A percentile compares a stretch with the other conserved stretches of the same genome.
Evolutionary conservation across 2,888 invertebrate genomes (phyloP).

Genomic region (Chrysolina americana): DNA sequence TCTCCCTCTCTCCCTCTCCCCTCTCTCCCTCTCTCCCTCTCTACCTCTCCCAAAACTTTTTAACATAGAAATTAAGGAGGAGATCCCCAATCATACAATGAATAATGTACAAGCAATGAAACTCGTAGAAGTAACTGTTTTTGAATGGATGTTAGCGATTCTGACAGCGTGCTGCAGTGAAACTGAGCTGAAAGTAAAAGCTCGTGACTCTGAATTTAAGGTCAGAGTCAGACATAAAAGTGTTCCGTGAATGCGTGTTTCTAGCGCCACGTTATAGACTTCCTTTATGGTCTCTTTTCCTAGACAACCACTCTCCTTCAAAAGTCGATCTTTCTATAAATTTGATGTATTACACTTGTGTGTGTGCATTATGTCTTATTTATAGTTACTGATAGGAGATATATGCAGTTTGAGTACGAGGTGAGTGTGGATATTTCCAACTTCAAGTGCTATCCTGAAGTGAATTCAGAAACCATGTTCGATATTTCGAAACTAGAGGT

Average conservation of each 20-base stretch:
- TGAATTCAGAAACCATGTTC: too few species aligned
- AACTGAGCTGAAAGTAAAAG: conserved; percentile 60
- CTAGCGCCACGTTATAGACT: conserved; percentile 48
- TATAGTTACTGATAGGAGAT: background rate
- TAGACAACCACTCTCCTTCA: conserved; percentile 39
- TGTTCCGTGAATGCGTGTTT: conserved; percentile 58
- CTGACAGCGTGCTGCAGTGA: conserved; percentile 45
- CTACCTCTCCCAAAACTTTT: too few species aligned
- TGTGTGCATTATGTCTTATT: background rate
- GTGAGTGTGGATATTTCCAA: background rate
- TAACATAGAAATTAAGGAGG: too few species aligned
- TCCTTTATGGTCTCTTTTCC: conserved; percentile 37
- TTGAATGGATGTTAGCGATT: conserved; percentile 50
- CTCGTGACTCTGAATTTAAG: conserved; percentile 59
- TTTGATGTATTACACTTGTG: conserved; percentile 27
- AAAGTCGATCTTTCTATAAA: conserved; percentile 38
- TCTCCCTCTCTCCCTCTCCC: too few species aligned
- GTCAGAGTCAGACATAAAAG: conserved; percentile 60
- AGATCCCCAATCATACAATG: background rate
- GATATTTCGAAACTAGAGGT: background rate
- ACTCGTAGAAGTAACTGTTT: conserved; percentile 26
- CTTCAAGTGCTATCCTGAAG: too few species aligned
- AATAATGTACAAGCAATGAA: conserved; percentile 22
- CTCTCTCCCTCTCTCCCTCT: too few species aligned
- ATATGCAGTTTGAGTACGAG: background rate